A percentile compares a stretch with the other conserved stretches of the same genome.
Evolutionary conservation across 2,888 invertebrate species (phyloP).

Genomic region (Ormyrus rosae): DNA sequence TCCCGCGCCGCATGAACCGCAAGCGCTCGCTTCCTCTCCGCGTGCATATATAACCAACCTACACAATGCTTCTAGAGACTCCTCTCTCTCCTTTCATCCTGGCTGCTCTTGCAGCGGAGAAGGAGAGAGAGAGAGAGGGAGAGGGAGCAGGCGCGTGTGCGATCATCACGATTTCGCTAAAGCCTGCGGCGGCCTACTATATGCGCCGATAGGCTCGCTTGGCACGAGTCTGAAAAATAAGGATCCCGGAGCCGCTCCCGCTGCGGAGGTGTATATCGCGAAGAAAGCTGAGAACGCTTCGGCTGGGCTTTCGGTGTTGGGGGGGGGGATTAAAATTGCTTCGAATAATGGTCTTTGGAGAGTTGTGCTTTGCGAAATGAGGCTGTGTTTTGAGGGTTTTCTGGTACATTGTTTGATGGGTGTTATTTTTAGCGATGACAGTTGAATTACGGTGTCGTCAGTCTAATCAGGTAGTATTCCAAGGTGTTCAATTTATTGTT

Average conservation of each 20-base stretch:
- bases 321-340: too few relatives aligned
- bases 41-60: neutral
- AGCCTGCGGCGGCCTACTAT: constrained; percentile 48
- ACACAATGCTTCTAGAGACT: neutral
- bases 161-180: constrained; percentile 51
- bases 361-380: too few relatives aligned
- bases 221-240: constrained; percentile 12
- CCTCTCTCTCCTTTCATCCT: constrained; percentile 22
- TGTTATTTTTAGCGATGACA: too few relatives aligned
- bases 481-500: too few relatives aligned
- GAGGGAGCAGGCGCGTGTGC: neutral
- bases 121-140: too few relatives aligned
- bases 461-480: too few relatives aligned
- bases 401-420: too few relatives aligned
- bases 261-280: neutral
- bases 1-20: constrained; percentile 15
- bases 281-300: neutral
- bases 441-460: too few relatives aligned
- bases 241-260: constrained; percentile 6
- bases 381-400: too few relatives aligned
- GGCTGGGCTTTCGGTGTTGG: neutral
- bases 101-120: neutral
- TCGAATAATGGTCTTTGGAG: neutral
- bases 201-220: constrained; percentile 36
- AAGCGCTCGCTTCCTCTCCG: constrained; percentile 11